Evolutionary conservation across 2,797 vertebrate species (phyloP), one percentile per base, ranked within the genome.

Genomic region (Graptemys geographica): DNA sequence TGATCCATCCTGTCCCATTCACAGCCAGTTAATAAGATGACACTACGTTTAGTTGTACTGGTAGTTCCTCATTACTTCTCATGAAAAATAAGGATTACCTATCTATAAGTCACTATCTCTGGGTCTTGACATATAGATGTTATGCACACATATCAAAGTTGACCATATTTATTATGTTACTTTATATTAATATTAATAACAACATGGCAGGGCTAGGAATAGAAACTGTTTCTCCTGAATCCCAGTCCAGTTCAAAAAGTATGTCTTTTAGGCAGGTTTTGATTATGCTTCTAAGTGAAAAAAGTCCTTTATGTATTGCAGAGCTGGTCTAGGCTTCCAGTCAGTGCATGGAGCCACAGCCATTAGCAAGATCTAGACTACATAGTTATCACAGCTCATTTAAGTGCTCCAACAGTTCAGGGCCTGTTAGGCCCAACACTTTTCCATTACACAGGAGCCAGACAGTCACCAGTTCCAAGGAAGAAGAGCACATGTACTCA

Each of bases 1-100:
- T 37, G 4, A 69, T 82, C 83, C 59, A 94, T 76, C 49, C 52
- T 89, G 31, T 72, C 90, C 21, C 4, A 57, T 88, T 93, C 92
- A 80, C 80, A 80, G 33, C 1, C 83, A 87, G 78, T 92, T 33
- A 74, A 79, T 91, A 92, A 79, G 59, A 51, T 47, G 89, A 57
- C 47, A 11, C 5, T 0, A 0, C 88, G 62, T 90, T 85, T 93
- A 92, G 88, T 88, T 96, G 83, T 72, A 76, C n/a, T 47, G 37
- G 21, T 62, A 90, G 18, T 56, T 80, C 78, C 81, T 94, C 51
- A 62, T 51, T 59, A 72, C 76, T 87, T 94, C 41, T 78, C n/a
- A 95, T 55, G 0, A 92, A 90, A 90, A 93, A 44, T 15, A 76
- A 23, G 81, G 84, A 55, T 27, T 10, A 49, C 10, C 19, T 74